phyloP scores from a whole-genome alignment of 1,140 invertebrate species.

The Ceratosolen fusciceps region DNA sequence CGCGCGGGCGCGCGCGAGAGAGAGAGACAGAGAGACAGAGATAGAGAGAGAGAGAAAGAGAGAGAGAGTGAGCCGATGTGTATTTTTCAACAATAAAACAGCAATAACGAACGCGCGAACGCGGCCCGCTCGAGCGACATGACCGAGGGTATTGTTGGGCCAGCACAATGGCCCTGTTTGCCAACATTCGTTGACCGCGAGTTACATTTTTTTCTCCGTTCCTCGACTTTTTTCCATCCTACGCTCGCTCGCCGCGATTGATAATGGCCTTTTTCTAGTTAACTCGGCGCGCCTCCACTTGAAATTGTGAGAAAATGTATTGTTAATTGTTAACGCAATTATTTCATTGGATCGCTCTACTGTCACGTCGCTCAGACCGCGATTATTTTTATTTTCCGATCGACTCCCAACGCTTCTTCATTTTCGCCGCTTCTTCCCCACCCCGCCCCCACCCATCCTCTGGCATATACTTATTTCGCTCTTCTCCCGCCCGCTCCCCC shows the following conservation, averaged over 20 bases:
- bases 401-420: background rate
- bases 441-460: no score
- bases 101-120: slow-evolving; percentile 22
- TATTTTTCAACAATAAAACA: slow-evolving; percentile 33
- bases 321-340: slow-evolving; percentile 26
- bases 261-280: slow-evolving; percentile 24
- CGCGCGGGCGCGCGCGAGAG: no score
- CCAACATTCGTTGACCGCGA: slow-evolving; percentile 50
- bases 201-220: slow-evolving; percentile 17
- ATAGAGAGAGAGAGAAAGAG: background rate
- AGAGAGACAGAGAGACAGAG: background rate
- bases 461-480: no score
- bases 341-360: background rate
- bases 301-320: slow-evolving; percentile 13
- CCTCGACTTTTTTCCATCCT: background rate
- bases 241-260: background rate
- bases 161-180: slow-evolving; percentile 64
- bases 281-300: background rate
- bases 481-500: no score
- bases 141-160: slow-evolving; percentile 60
- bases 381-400: background rate
- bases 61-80: background rate
- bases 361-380: background rate
- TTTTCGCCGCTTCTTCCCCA: background rate
- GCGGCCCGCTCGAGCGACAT: slow-evolving; percentile 11